These are phyloP conservation scores for Drosophila setosimentum DNA, from an alignment of 2,888 invertebrate genomes.

Conservation along the genomic window DNA sequence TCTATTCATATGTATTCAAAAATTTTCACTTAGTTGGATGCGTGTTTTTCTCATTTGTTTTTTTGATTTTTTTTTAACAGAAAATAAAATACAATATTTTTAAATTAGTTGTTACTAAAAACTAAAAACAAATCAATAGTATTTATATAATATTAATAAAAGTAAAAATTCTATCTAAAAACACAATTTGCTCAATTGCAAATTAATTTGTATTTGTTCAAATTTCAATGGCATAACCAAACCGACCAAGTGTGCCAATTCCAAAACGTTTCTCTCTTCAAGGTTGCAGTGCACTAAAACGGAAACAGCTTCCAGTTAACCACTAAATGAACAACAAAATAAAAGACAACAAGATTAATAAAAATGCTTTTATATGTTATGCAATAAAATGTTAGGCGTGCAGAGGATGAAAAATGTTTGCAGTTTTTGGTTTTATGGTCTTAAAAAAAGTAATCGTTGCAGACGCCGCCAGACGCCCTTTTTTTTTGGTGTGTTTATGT, in stretches of 20 bases:
- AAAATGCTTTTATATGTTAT: constrained; percentile 10
- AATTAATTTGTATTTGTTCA: constrained; percentile 63
- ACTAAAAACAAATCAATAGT: constrained; percentile 78
- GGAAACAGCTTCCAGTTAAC: constrained; percentile 84
- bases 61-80: constrained; percentile 38
- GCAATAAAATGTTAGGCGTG: constrained; percentile 55
- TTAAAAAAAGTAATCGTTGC: constrained; percentile 21
- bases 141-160: constrained; percentile 65
- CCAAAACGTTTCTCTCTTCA: constrained; percentile 53
- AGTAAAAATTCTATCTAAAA: constrained; percentile 83
- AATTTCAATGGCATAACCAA: constrained; percentile 74
- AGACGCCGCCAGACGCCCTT: constrained; percentile 41
- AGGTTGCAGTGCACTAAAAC: constrained; percentile 70
- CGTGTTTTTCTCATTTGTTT: constrained; percentile 19
- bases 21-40: constrained; percentile 43
- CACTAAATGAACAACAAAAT: constrained; percentile 67
- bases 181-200: constrained; percentile 71
- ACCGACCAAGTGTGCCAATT: constrained; percentile 64
- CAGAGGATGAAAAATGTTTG: constrained; percentile 63
- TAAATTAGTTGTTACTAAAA: constrained; percentile 68
- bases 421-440: constrained; percentile 25
- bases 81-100: constrained; percentile 44
- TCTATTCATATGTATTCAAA: constrained; percentile 36
- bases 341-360: constrained; percentile 29
- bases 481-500: constrained; percentile 20